Percentiles rank a stretch among this genome's conserved stretches.
These are phyloP conservation scores for Gambusia holbrooki DNA, from an alignment of 2,113 vertebrate genomes.

Conservation along the genomic window DNA sequence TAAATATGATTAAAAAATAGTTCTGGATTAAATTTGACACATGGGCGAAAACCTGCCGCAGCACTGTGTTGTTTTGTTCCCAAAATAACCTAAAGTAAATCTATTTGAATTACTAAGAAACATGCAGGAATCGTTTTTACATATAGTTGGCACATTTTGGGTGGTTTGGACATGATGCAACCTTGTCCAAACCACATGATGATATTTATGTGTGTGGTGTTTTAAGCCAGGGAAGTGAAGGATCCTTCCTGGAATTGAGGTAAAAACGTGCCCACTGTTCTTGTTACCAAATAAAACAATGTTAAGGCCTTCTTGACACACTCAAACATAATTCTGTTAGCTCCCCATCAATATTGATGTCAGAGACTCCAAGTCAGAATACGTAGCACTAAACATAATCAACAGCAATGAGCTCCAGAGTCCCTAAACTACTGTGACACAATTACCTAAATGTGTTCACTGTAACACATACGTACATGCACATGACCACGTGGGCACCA, in stretches of 20 bases:
- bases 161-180: too few relatives aligned
- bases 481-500: background rate
- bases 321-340: constrained; percentile 75
- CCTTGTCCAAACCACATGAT: too few relatives aligned
- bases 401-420: constrained; percentile 46
- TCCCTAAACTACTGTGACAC: constrained; percentile 45
- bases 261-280: constrained; percentile 58
- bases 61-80: too few relatives aligned
- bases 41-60: too few relatives aligned
- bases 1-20: too few relatives aligned
- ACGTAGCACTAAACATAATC: constrained; percentile 74
- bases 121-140: too few relatives aligned
- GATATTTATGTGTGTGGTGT: constrained; percentile 3
- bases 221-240: constrained; percentile 12
- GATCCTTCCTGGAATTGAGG: constrained; percentile 33
- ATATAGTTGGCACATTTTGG: too few relatives aligned
- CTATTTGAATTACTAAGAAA: too few relatives aligned
- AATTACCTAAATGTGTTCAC: constrained; percentile 33
- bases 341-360: constrained; percentile 77
- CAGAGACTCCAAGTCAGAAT: constrained; percentile 35
- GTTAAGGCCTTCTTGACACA: constrained; percentile 64
- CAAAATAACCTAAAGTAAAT: too few relatives aligned
- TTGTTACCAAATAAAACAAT: constrained; percentile 57
- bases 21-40: too few relatives aligned
- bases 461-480: constrained; percentile 21